Base-by-base conservation (phyloP, 2,888 invertebrate species). In the Caenorhabditis afra region DNA sequence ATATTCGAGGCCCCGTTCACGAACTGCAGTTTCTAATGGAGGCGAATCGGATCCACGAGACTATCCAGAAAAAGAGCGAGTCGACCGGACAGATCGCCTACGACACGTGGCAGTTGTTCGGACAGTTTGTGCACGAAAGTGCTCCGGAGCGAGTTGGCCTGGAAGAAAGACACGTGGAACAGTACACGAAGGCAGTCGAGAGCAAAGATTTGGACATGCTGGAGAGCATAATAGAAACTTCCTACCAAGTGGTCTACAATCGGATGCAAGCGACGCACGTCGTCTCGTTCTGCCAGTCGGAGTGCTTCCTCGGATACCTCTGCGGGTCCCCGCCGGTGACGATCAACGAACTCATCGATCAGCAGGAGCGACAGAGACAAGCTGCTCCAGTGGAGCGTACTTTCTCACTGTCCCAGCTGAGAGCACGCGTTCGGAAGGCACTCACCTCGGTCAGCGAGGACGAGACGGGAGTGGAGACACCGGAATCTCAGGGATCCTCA, bases 251-350 rank as follows among this genome's bases (percentile, higher is more conserved):
- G 23, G 83, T 88, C 16, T 89, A 90, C 65, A 79, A 86, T 14
- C 74, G 84, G n/a, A 81, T 87, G 80, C 83, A 90, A 82, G 49
- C 74, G 39, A 79, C 81, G 18, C 85, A 89, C 67, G 87, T 90
- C 37, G 77, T 87, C 14, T 83, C 84, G 10, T 90, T 90, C 70
- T 89, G 87, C 67, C 90, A 90, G 76, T 88, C 88, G 3, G 90
- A 89, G 57, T 82, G 80, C 41, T 89, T 87, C 62, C 76, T 89
- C 11, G 87, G 88, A 22, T 79, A 86, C 68, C 68, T 89, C 3
- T 89, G 89, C 67, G 89, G 89, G 0, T 83, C 85, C 8, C 87
- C 89, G 1, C 87, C 89, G 7, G 75, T 84, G 18, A 80, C 83
- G 2, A 84, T 87, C 47, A 86, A 86, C 12, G 89, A 89, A 57